These are phyloP conservation scores for Tragelaphus strepsiceros DNA, from an alignment of 2,113 vertebrate species.

Conservation along the genomic window DNA sequence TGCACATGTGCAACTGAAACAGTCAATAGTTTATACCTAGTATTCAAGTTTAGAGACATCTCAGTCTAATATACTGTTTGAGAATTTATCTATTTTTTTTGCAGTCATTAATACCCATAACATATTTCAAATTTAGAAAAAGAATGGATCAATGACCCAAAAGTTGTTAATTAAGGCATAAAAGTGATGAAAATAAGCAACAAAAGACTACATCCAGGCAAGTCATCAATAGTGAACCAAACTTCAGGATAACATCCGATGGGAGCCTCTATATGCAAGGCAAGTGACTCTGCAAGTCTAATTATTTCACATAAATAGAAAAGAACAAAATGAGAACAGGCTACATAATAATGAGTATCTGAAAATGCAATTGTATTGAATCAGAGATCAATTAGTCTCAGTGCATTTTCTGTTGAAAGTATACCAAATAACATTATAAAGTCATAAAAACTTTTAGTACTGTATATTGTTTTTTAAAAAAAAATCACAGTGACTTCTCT, in stretches of 20 bases:
- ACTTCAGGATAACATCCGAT: background rate
- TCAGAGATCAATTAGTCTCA: background rate
- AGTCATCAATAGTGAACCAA: background rate
- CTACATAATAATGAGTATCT: background rate
- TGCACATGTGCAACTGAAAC: background rate
- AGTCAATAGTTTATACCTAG: background rate
- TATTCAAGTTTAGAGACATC: background rate
- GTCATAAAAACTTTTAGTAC: background rate
- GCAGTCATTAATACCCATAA: background rate
- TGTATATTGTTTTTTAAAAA: background rate
- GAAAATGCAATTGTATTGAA: slow-evolving; percentile 15
- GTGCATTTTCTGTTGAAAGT: slow-evolving; percentile 25
- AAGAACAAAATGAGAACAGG: background rate
- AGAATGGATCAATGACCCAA: background rate
- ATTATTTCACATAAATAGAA: background rate
- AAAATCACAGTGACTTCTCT: background rate
- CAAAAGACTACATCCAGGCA: background rate
- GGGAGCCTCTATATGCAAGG: background rate
- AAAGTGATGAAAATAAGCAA: background rate
- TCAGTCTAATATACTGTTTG: background rate
- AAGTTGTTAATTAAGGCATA: background rate
- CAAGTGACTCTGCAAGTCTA: background rate
- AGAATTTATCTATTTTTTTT: background rate
- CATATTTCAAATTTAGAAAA: background rate
- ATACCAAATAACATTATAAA: background rate